Conservation (phyloP, 2,888 invertebrate species). For the Oxytorus armatus region DNA sequence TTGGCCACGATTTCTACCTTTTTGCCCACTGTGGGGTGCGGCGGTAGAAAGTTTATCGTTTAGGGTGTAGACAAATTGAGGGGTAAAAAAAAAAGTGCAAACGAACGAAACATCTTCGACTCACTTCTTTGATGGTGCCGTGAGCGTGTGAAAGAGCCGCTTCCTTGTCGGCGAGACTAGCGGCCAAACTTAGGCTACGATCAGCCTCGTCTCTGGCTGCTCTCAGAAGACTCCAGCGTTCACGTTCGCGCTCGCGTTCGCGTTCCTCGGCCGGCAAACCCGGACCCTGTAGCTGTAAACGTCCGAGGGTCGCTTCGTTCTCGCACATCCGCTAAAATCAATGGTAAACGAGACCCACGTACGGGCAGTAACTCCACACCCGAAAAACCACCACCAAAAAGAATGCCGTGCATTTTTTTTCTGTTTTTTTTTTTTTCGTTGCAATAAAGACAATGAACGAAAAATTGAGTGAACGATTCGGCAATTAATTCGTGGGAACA, state of each 20-base stretch:
- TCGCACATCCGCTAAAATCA: constrained; percentile 90
- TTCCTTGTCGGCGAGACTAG: constrained; percentile 94
- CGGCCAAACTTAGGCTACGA: constrained; percentile 93
- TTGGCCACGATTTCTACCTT: too few relatives aligned
- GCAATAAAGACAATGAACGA: background rate
- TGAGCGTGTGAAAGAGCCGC: constrained; percentile 94
- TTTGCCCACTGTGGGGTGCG: too few relatives aligned
- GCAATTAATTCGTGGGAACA: background rate
- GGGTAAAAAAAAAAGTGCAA: too few relatives aligned
- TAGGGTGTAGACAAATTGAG: too few relatives aligned
- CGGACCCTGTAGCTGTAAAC: constrained; percentile 95
- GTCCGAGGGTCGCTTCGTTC: constrained; percentile 91
- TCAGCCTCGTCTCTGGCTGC: constrained; percentile 97
- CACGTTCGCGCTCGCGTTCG: constrained; percentile 90
- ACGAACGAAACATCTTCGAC: constrained; percentile 68
- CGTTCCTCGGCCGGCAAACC: constrained; percentile 95
- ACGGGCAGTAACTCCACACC: constrained; percentile 82
- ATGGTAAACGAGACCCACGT: constrained; percentile 81
- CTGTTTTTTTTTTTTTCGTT: background rate
- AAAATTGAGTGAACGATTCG: too few relatives aligned
- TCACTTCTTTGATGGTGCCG: constrained; percentile 93
- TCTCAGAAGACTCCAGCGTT: constrained; percentile 94
- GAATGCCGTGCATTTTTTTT: constrained; percentile 66
- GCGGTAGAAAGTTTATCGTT: too few relatives aligned
- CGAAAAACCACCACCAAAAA: constrained; percentile 78